Conservation (phyloP, 2,797 vertebrate genomes). For the Phaenicophaeus curvirostris region DNA sequence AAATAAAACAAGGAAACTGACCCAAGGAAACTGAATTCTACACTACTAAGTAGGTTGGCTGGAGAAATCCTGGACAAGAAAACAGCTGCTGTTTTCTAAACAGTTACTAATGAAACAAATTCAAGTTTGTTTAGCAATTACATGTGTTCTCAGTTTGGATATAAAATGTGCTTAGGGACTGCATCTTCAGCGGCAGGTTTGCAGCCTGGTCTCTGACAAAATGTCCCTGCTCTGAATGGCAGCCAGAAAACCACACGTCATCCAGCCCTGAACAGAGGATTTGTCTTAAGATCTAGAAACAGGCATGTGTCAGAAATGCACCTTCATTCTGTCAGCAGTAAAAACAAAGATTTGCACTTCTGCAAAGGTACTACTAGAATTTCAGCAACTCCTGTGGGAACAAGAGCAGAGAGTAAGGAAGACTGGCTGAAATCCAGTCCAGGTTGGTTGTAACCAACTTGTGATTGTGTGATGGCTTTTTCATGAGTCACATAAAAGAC, state of each 20-base stretch:
- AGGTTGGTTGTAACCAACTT: not conserved
- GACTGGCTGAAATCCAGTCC: not conserved
- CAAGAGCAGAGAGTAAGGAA: not conserved
- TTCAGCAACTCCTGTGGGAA: not conserved
- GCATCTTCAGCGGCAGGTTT: constrained; percentile 39
- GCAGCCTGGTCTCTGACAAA: constrained; percentile 31
- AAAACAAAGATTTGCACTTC: not conserved
- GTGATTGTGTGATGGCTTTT: not conserved
- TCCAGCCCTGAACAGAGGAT: not conserved
- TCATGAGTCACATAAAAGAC: not conserved
- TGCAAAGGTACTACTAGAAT: not conserved
- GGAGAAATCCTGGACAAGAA: constrained; percentile 38
- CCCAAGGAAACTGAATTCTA: not conserved
- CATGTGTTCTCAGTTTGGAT: constrained; percentile 52
- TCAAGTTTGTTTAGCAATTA: constrained; percentile 52
- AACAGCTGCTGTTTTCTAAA: constrained; percentile 60
- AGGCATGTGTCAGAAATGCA: constrained; percentile 1
- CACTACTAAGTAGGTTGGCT: not conserved
- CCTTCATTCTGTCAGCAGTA: constrained; percentile 16
- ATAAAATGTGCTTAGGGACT: constrained; percentile 23
- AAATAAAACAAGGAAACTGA: not conserved
- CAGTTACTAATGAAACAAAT: constrained; percentile 61
- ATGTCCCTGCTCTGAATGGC: constrained; percentile 22
- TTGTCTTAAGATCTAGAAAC: constrained; percentile 17
- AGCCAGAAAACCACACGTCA: constrained; percentile 35